Base-by-base conservation (phyloP, 2,888 invertebrate genomes). In the Plagodis pulveraria region DNA sequence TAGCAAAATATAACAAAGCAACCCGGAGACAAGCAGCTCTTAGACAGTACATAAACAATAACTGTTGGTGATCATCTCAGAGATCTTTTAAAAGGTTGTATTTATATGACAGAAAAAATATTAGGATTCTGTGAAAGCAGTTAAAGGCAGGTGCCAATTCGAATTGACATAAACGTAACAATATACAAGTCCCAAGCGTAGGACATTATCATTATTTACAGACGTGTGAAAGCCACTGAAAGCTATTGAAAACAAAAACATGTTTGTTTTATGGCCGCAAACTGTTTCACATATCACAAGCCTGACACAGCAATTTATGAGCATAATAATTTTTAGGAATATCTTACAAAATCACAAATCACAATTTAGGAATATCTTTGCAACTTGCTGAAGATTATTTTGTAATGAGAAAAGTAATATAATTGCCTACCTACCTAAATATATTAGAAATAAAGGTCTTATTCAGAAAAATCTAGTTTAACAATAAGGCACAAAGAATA, bases 231-330 rank as follows among this genome's bases (percentile, higher is more conserved):
- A 50, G 32, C 49, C 35, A 11, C 38, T 12, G 35, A 50, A 46
- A 57, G 43, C 43, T 10, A 52, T 35, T 22, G 43, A 50, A 49
- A 56, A 34, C 33, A 50, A 34, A 44, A 40, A 44, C 50, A 22
- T 33, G 50, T 11, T 56, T 40, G 47, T 52, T 51, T 57, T 51
- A 53, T 41, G 22, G 8, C 8, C 50, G 35, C 6, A 35, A 42
- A 53, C 49, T 57, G 33, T 40, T 40, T 40, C 40, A 10, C 40
- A 10, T 40, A 5, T 40, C 22, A 22, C 22, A 4, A 22, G 22
- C 22, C 22, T 22, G 22, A 11, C 9, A 44, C 57, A 46, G 93
- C 94, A 73, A 43, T 57, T 56, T 38, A 38, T 49, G 6, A 44
- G 35, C 12, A 43, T 12, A 35, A 47, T 47, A 35, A 22, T 12